Evolutionary conservation across 2,888 invertebrate species (phyloP), one percentile per base, ranked within the genome.

Genomic region (Bedellia somnulentella): DNA sequence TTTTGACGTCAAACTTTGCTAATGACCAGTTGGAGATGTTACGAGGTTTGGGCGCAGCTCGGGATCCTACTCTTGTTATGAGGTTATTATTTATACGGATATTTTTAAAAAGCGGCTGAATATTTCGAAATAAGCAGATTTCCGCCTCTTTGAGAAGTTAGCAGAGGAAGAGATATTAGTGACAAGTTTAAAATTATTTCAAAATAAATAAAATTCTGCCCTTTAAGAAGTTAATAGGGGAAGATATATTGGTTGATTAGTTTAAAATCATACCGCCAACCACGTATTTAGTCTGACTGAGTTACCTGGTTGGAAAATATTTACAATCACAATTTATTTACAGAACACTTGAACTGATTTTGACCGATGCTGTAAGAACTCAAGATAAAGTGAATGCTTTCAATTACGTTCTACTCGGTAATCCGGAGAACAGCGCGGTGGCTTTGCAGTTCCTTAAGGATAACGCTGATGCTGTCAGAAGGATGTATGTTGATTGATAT

Each of bases 1-100:
- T 53, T 35, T 39, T 41, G 11, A 28, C 39, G 0, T 67, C 73
- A 0, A 75, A 75, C 40, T 57, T 48, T 16, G 75, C 75, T 3
- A 67, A 66, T 22, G 79, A 81, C 25, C 60, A 77, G 39, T 43
- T 71, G 2, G 67, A 70, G 31, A 78, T 80, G 48, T 38, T 80
- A 2, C 51, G 63, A 39, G 76, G 66, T 8, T 44, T 81, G 6
- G 81, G 66, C 3, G 78, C 80, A 31, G 45, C 71, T 0, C 57
- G 28, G 14, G 45, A 73, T 17, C 39, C 52, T 2, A 40, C 37
- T 3, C 35, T 64, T 2, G 38, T 80, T 13, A 49, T 43, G 5
- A 40, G 48, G 77, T 76, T 48, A 35, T 24, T 29, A 17, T 29
- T 43, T 40, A 27, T 14, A 24, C 24, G 8, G 24, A 24, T 10